Evolutionary conservation across 2,797 vertebrate genomes (phyloP).

Genomic region (Anguilla pacifica): DNA sequence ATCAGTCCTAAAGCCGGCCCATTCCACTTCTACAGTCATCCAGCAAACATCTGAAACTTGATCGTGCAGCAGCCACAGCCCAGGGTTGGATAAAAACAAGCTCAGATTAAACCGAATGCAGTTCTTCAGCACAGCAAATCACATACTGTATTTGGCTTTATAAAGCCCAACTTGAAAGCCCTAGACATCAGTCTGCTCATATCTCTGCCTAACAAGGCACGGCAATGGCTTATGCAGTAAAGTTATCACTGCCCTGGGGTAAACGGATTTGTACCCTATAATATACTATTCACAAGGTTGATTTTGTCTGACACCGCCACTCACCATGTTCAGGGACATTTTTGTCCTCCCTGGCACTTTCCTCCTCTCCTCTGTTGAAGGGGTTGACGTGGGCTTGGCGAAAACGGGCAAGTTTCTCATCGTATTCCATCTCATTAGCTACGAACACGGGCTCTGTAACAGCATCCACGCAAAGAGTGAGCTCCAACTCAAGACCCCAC

Average conservation of each 20-base stretch:
- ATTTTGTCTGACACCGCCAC: constrained; percentile 35
- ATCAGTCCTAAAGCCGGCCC: background rate
- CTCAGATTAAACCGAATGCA: background rate
- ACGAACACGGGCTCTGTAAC: constrained; percentile 60
- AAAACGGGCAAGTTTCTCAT: constrained; percentile 88
- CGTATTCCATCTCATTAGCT: constrained; percentile 86
- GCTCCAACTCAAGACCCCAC: background rate
- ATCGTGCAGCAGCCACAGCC: background rate
- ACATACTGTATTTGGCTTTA: background rate
- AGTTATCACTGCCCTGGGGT: background rate
- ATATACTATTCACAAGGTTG: background rate
- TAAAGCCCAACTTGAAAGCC: background rate
- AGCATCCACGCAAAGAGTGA: constrained; percentile 8
- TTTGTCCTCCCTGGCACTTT: constrained; percentile 58
- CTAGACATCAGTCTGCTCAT: background rate
- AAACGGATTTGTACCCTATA: background rate
- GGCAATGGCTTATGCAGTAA: background rate
- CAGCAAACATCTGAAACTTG: background rate
- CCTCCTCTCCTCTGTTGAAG: constrained; percentile 83
- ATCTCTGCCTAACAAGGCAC: background rate
- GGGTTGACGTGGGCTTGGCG: constrained; percentile 95
- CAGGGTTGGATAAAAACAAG: background rate
- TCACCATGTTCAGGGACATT: constrained; percentile 71
- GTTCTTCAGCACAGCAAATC: background rate
- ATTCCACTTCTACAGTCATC: background rate